Percentiles rank a stretch among this genome's conserved stretches.
phyloP scores from a whole-genome alignment of 2,797 vertebrate species.

The Gadopsis marmoratus region DNA sequence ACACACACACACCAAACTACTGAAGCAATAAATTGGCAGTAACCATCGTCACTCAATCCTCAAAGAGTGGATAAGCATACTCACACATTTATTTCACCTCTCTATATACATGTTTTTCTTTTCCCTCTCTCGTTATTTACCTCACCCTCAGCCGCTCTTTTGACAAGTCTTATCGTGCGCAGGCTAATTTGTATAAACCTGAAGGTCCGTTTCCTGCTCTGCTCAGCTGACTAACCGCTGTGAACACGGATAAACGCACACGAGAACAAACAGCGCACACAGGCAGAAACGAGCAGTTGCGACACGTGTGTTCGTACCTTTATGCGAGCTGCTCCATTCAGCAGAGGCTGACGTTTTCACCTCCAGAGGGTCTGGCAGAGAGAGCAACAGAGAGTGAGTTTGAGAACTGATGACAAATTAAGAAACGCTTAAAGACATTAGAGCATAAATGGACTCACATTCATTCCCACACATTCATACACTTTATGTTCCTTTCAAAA shows the following conservation, averaged over 20 bases:
- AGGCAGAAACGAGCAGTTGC: background rate
- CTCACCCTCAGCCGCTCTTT: slow-evolving; percentile 47
- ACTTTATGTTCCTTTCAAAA: slow-evolving; percentile 7
- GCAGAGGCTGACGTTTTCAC: slow-evolving; percentile 67
- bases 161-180: slow-evolving; percentile 40
- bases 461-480: background rate
- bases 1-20: slow-evolving; percentile 38
- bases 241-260: slow-evolving; percentile 5
- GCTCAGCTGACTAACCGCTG: slow-evolving; percentile 32
- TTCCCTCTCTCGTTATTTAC: slow-evolving; percentile 13
- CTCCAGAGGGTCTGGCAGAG: slow-evolving; percentile 73
- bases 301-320: slow-evolving; percentile 57
- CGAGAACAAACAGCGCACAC: background rate
- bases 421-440: background rate
- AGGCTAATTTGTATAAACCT: slow-evolving; percentile 57
- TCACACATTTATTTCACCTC: slow-evolving; percentile 42
- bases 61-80: slow-evolving; percentile 15
- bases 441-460: slow-evolving; percentile 16
- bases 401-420: background rate
- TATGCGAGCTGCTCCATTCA: slow-evolving; percentile 81
- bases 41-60: slow-evolving; percentile 45
- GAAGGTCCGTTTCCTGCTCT: slow-evolving; percentile 35
- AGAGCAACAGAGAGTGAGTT: slow-evolving; percentile 14
- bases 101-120: slow-evolving; percentile 18
- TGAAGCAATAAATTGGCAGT: slow-evolving; percentile 66